Base-by-base conservation (phyloP, 2,113 vertebrate species). In the Rhadina sibilatrix region DNA sequence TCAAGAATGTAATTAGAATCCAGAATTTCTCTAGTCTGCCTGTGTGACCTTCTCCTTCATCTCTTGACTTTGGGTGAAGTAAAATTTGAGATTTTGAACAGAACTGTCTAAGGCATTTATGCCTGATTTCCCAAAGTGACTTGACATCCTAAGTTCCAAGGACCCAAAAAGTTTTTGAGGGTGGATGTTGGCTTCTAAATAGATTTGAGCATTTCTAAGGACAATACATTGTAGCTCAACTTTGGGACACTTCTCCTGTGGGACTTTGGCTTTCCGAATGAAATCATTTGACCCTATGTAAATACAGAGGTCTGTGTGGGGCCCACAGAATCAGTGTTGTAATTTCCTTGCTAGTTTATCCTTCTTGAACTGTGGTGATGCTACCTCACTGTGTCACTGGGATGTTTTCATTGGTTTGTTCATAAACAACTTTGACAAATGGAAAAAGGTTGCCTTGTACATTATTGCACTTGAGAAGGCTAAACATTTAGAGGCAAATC, bases 191-290 rank as follows among this genome's bases (percentile, higher is more conserved):
- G 12, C 25, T 81, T 50, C 9, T 70, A 10, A 81, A 50, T 24
- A 38, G 15, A 35, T 25, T 20, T 15, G 9, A 57, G 6, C 4
- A 2, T 90, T 83, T 83, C 18, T 90, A 6, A 5, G 15, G 38
- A 11, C 71, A 25, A 8, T 44, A 11, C 8, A 9, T 38, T 56
- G 27, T 25, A 77, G 46, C 33, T 80, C 0, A 0, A n/a, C 38
- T 77, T 42, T 28, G 37, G 33, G n/a, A 12, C 9, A 10, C 14
- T 47, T 28, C 31, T 57, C 22, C 12, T 63, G 6, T 65, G 47
- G 23, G n/a, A 18, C n/a, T 78, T 89, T 1, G 5, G 35, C 30
- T 80, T 85, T 57, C 22, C 37, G 24, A 42, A 12, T 33, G 46
- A 69, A 53, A 33, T 49, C 6, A 8, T 38, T 52, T 54, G 35